A percentile compares a stretch with the other conserved stretches of the same genome.
phyloP scores from a whole-genome alignment of 2,113 vertebrate species.

The Bos indicus region DNA sequence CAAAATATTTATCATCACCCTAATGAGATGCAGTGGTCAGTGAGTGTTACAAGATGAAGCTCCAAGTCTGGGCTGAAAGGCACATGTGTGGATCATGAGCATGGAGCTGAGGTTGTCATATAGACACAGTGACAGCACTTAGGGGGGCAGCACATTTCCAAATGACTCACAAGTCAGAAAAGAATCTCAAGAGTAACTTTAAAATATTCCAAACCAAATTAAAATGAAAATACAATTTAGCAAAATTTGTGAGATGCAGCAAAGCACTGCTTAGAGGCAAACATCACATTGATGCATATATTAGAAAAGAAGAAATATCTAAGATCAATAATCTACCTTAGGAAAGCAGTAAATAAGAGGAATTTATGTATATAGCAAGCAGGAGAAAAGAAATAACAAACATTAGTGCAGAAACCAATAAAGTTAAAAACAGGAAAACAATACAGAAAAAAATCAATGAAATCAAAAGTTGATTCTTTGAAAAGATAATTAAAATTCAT shows the following conservation, averaged over 20 bases:
- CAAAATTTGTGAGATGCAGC: neutral
- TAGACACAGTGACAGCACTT: neutral
- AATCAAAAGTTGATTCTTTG: neutral
- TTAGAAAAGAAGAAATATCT: neutral
- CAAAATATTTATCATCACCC: neutral
- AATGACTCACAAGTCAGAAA: neutral
- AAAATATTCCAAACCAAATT: neutral
- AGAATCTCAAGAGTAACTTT: neutral
- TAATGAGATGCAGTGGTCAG: neutral
- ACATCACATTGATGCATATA: neutral
- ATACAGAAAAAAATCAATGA: neutral
- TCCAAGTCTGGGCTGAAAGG: neutral
- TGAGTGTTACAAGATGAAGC: neutral
- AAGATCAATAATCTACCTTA: neutral
- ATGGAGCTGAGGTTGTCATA: neutral
- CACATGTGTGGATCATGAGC: neutral
- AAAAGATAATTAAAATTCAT: neutral
- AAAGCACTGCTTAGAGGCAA: neutral
- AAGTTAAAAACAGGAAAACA: neutral
- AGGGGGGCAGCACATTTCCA: neutral
- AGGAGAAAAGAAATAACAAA: neutral
- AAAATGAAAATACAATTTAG: neutral
- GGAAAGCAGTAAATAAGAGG: neutral
- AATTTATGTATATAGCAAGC: neutral
- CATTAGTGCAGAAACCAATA: neutral